Conservation (phyloP, 2,888 invertebrate genomes). For the Plagiodera versicolora region DNA sequence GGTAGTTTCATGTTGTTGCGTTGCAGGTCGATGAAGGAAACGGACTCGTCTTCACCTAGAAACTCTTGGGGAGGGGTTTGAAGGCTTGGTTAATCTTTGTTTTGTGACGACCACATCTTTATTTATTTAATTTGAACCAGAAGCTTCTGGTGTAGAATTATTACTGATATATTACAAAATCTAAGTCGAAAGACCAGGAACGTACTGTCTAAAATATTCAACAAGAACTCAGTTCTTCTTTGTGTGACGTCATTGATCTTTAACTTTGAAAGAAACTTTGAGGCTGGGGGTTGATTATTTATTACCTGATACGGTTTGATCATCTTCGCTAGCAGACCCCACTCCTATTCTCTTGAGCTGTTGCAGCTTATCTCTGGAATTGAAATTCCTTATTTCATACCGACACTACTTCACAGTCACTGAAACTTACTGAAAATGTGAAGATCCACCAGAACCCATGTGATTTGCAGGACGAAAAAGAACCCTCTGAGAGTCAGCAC, state of each 20-base stretch:
- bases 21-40: slow-evolving; percentile 80
- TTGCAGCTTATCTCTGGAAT: slow-evolving; percentile 72
- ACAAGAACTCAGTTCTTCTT: no score
- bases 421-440: slow-evolving; percentile 76
- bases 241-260: no score
- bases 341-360: slow-evolving; percentile 74
- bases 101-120: no score
- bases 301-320: slow-evolving; percentile 75
- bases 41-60: slow-evolving; percentile 69
- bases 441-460: slow-evolving; percentile 66
- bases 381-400: neutral
- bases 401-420: no score
- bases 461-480: slow-evolving; percentile 74
- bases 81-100: no score
- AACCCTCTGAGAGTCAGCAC: slow-evolving; percentile 73
- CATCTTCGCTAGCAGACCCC: slow-evolving; percentile 75
- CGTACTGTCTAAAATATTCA: no score
- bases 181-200: no score
- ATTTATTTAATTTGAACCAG: no score
- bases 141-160: no score
- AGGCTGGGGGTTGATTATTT: no score
- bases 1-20: slow-evolving; percentile 78
- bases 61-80: neutral
- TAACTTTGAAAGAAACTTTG: no score
- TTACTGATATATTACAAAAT: no score